Conservation (phyloP, 1,140 invertebrate genomes). For the Leptonema lineaticorne region DNA sequence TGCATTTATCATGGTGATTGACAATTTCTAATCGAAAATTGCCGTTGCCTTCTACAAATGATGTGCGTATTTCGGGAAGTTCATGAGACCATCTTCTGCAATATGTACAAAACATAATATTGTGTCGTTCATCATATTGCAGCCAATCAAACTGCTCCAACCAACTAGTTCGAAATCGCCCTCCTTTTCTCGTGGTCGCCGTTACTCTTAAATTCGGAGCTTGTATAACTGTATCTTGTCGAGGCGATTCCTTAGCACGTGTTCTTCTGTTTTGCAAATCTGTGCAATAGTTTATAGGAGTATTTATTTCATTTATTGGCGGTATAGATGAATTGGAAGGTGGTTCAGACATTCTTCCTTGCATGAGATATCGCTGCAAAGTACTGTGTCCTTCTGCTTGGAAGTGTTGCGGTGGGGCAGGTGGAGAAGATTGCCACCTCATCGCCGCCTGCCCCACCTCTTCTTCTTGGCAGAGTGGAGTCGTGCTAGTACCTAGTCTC, state of each 20-base stretch:
- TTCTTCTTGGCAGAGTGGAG: constrained; percentile 16
- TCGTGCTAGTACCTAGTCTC: constrained; percentile 41
- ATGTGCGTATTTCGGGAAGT: constrained; percentile 69
- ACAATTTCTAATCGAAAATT: constrained; percentile 75
- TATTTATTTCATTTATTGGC: background rate
- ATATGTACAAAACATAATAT: constrained; percentile 72
- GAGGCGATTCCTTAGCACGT: constrained; percentile 36
- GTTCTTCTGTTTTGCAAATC: constrained; percentile 30
- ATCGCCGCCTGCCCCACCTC: constrained; percentile 23
- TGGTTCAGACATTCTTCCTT: constrained; percentile 27
- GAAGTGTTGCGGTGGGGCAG: constrained; percentile 21
- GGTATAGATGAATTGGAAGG: background rate
- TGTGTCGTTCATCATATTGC: constrained; percentile 64
- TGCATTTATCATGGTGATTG: constrained; percentile 75
- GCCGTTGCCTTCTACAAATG: constrained; percentile 71
- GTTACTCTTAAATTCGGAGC: constrained; percentile 38
- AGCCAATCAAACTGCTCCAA: constrained; percentile 67
- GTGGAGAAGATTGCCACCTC: constrained; percentile 25
- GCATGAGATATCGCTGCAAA: constrained; percentile 38
- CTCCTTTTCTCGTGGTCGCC: constrained; percentile 55
- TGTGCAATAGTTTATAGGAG: constrained; percentile 35
- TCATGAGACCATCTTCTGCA: constrained; percentile 70
- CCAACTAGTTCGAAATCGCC: constrained; percentile 66
- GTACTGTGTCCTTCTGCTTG: constrained; percentile 33
- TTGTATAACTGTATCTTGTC: constrained; percentile 40